Percentiles rank a stretch among this genome's conserved stretches.
Conservation (phyloP, 2,888 invertebrate species). For the Cerastis leucographa region DNA sequence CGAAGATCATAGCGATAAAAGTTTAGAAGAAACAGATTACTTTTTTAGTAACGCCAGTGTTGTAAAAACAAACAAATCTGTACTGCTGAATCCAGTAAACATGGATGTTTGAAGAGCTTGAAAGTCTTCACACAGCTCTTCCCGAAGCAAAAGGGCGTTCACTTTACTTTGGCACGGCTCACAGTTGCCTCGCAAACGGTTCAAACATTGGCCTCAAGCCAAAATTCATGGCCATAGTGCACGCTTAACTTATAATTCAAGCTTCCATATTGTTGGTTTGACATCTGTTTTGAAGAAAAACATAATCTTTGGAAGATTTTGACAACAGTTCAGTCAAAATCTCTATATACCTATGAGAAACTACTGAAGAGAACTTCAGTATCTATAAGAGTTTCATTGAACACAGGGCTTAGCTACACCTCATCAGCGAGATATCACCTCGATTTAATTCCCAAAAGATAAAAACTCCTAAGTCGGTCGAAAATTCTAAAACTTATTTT, state of each 20-base stretch:
- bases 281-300: constrained; percentile 60
- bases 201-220: constrained; percentile 80
- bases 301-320: background rate
- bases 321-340: background rate
- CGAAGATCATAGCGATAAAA: constrained; percentile 19
- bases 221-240: constrained; percentile 74
- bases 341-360: background rate
- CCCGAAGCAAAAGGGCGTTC: constrained; percentile 80
- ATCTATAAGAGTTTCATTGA: background rate
- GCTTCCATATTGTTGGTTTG: constrained; percentile 65
- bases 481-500: constrained; percentile 49
- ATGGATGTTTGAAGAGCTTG: constrained; percentile 71
- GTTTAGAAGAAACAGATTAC: constrained; percentile 11
- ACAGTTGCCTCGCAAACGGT: constrained; percentile 76
- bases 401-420: background rate
- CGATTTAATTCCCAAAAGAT: constrained; percentile 56
- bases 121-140: constrained; percentile 74
- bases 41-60: constrained; percentile 9
- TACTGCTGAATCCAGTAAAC: constrained; percentile 63
- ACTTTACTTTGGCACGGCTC: constrained; percentile 78
- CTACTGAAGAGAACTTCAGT: background rate
- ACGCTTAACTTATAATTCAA: constrained; percentile 74
- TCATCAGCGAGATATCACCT: constrained; percentile 19
- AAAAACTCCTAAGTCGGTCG: constrained; percentile 31
- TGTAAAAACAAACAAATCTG: constrained; percentile 48